Evolutionary conservation across 2,113 vertebrate genomes (phyloP), one percentile per base, ranked within the genome.

Genomic region (Pelobates fuscus): DNA sequence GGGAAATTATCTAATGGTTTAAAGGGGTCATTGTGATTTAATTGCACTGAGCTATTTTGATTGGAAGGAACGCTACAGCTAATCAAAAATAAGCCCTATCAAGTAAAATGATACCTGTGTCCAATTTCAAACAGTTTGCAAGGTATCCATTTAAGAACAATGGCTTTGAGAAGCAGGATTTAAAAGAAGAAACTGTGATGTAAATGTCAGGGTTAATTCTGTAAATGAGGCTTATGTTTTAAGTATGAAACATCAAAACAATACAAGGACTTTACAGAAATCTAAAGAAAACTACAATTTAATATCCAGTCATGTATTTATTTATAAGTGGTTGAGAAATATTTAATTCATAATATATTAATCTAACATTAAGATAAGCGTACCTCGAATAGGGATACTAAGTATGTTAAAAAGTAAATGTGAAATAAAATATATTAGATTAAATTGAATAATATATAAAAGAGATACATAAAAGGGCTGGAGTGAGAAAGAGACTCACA

Each of bases 1-100:
- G 57, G 73, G 68, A 76, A 67, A 68, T 49, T 58, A 61, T 68
- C 73, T 76, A 68, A 67, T 76, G 73, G 73, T 76, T 68, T 67
- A 67, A 65, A 49, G 43, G 65, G 73, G 73, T 68, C 73, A 76
- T 61, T 54, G 57, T 18, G 65, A 64, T 76, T 76, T 68, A 30
- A 67, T 60, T 67, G 54, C 59, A 52, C 55, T 60, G 65, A 61
- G 57, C 73, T 76, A 41, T 67, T 76, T 44, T 76, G 63, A 75
- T 75, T 75, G 63, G 54, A 67, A n/a, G 21, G 25, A 67, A 75
- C 67, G 63, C 72, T 54, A 60, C 52, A 75, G 54, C 64, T 67
- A 75, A 75, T 67, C 37, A 63, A 67, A 67, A 75, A 67, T 75
- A 75, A 75, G 63, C 63, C 63, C 63, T 67, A 75, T 67, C 63